Evolutionary conservation across 1,140 invertebrate genomes (phyloP), one percentile per base, ranked within the genome.

Genomic region (Diuraphis noxia): DNA sequence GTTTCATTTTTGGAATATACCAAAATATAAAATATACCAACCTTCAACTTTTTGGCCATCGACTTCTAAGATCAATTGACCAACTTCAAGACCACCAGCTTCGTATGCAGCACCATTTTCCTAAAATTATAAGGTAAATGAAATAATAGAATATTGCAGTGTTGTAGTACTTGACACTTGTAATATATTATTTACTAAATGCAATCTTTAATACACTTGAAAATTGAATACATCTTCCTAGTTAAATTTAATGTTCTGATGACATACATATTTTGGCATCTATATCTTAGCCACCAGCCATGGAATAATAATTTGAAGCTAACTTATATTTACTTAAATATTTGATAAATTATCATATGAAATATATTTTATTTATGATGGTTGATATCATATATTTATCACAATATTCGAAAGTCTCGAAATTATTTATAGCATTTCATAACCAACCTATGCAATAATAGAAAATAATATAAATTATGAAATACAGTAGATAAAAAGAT

Each of bases 91-190:
- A 85, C 97, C 97, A 52, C 98, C 97, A 63, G 97, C 97, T 93
- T 98, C 97, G 94, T 96, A 98, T 82, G 98, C 98, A 92, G 98
- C 98, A 92, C 98, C 98, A 93, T 98, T 97, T 94, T 98, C 97
- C 97, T 99, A 94, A 63, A 88, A 88, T 30, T 25, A 43, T 43
- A 34, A 43, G 25, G 5, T 40, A 19, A 43, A n/a, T 41, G 10
- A 4, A n/a, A 81, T 79, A 79, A 79, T 2, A 46, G 25, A 41
- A 34, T 38, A 84, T 8, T 82, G 36, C 13, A 3, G 23, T 40
- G 7, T 43, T 43, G 41, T 7, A 13, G 41, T 8, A 63, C n/a
- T 63, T 63, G 10, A 63, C n/a, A n/a, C n/a, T n/a, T n/a, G n/a
- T n/a, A n/a, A n/a, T n/a, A n/a, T n/a, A n/a, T n/a, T n/a, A n/a